Conservation (phyloP, 2,888 invertebrate species). For the Apamea monoglypha region DNA sequence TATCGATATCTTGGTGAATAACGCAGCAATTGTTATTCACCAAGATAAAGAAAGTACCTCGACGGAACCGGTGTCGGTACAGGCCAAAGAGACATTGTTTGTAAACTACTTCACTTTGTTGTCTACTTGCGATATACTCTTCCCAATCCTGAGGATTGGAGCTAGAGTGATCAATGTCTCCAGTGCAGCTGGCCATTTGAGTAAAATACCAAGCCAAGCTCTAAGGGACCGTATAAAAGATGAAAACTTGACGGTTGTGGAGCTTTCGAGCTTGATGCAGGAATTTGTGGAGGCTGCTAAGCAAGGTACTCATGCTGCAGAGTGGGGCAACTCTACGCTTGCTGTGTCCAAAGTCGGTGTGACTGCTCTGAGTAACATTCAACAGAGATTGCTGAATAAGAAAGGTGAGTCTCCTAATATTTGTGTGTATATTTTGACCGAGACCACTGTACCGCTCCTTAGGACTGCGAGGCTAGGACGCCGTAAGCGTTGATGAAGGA, state of each 20-base stretch:
- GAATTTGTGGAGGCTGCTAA: constrained; percentile 91
- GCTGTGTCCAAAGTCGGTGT: constrained; percentile 94
- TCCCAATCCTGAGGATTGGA: constrained; percentile 92
- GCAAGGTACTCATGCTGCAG: constrained; percentile 77
- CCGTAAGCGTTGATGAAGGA: too few species aligned
- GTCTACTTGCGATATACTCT: constrained; percentile 92
- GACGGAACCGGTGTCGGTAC: constrained; percentile 91
- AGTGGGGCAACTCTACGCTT: constrained; percentile 92
- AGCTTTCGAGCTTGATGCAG: constrained; percentile 91
- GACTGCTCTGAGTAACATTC: constrained; percentile 92
- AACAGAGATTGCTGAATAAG: constrained; percentile 88
- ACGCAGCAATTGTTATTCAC: constrained; percentile 94
- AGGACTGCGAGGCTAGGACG: too few species aligned
- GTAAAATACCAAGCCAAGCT: constrained; percentile 88
- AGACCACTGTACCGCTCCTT: too few species aligned
- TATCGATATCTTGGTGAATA: constrained; percentile 93
- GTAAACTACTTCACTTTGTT: constrained; percentile 93
- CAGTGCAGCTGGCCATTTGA: constrained; percentile 91
- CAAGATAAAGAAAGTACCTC: constrained; percentile 88
- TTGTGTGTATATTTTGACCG: background rate
- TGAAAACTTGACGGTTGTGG: constrained; percentile 89
- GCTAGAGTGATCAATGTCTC: constrained; percentile 94
- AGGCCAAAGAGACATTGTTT: constrained; percentile 93
- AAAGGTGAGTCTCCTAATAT: constrained; percentile 74
- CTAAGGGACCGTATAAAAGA: constrained; percentile 89